Base-by-base conservation (phyloP, 2,888 invertebrate genomes). In the Leptopilina syphax region DNA sequence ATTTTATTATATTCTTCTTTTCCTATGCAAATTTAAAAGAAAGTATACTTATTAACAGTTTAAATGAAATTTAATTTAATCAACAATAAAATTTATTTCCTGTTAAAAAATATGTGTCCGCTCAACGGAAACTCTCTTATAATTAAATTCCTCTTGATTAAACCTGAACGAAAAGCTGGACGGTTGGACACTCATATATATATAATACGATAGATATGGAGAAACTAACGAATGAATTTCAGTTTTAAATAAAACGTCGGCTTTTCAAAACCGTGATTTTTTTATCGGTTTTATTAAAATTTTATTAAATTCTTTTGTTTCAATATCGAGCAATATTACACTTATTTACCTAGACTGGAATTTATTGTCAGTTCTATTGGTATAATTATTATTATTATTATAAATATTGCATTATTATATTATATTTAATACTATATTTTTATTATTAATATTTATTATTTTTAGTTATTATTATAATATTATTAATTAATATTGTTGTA, bases 131-230 rank as follows among this genome's bases (percentile, higher is more conserved):
- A 65, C 65, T 65, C 65, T 65, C 34, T 34, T 65, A 13, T 65
- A 65, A 65, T 65, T 65, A 65, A 65, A 65, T 65, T 65, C 41
- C 65, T 65, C 12, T 65, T 65, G 65, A 65, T 65, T 65, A 65
- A 65, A 65, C 65, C 34, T 65, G 34, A 65, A 65, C 65, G 9
- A 34, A 65, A 65, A 27, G 34, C 24, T 63, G 9, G 63, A 34
- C 41, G 12, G 27, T 7, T 34, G 65, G 65, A 65, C 34, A 65
- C 34, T 65, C 65, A 65, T 65, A 24, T 65, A 34, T 34, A 34
- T 34, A 34, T 34, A 34, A 34, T 34, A 65, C 60, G 60, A 63
- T 63, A 9, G 63, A 63, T 63, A 63, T 63, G 7, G 60, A 60
- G n/a, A 63, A 18, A 50, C 50, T 50, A 9, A 9, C 10, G 24